phyloP scores from a whole-genome alignment of 1,140 invertebrate species.

The Drosophila elegans region DNA sequence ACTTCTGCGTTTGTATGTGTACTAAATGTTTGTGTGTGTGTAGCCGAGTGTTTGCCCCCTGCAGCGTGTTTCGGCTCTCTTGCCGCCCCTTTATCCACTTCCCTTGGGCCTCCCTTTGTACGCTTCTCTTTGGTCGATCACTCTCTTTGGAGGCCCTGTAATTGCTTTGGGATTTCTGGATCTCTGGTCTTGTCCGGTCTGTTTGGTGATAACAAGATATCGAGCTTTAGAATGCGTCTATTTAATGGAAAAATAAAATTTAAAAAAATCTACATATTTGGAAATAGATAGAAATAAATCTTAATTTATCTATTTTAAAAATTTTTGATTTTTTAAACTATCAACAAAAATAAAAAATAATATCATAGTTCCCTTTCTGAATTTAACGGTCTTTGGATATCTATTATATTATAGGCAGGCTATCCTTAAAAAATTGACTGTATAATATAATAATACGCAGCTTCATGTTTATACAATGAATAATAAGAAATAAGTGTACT shows the following conservation, averaged over 20 bases:
- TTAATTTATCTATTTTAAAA: background rate
- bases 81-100: slow-evolving; percentile 7
- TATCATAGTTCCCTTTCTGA: too few relatives aligned
- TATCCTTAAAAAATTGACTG: too few relatives aligned
- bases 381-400: too few relatives aligned
- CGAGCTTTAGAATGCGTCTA: background rate
- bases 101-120: background rate
- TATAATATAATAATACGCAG: too few relatives aligned
- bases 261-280: too few relatives aligned
- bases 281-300: too few relatives aligned
- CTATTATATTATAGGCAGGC: too few relatives aligned
- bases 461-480: too few relatives aligned
- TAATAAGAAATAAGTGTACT: background rate
- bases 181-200: slow-evolving; percentile 3
- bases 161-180: slow-evolving; percentile 21
- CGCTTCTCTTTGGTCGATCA: slow-evolving; percentile 8
- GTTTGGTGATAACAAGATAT: background rate
- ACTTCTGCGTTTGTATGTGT: slow-evolving; percentile 16
- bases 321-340: background rate
- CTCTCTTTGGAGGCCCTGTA: slow-evolving; percentile 19
- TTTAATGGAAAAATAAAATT: too few relatives aligned
- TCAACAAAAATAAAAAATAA: background rate
- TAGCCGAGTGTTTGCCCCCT: slow-evolving; percentile 49
- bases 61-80: slow-evolving; percentile 43
- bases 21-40: slow-evolving; percentile 19